These are phyloP conservation scores for Calyptomena viridis DNA, from an alignment of 2,113 vertebrate genomes.

Conservation along the genomic window DNA sequence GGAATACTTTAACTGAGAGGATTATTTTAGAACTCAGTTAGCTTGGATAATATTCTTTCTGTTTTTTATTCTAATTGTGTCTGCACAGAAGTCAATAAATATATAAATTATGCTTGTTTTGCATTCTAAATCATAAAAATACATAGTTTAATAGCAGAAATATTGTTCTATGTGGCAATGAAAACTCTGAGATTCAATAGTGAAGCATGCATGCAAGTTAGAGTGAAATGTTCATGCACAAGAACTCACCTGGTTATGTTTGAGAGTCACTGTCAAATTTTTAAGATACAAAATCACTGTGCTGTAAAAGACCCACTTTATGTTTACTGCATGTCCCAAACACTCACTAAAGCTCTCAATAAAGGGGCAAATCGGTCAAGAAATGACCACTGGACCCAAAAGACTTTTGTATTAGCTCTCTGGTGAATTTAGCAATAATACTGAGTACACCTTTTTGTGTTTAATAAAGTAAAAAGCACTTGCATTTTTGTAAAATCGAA, in stretches of 20 bases:
- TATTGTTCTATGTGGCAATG: neutral
- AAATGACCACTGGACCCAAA: neutral
- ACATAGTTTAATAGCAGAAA: neutral
- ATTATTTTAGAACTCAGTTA: neutral
- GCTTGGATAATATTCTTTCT: neutral
- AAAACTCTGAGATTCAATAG: neutral
- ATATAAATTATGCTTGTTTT: neutral
- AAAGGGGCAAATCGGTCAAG: neutral
- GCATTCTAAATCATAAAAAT: neutral
- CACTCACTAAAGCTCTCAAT: neutral
- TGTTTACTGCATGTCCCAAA: neutral
- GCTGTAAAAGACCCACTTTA: neutral
- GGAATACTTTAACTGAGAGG: neutral
- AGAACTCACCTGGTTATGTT: neutral
- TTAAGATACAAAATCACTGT: neutral
- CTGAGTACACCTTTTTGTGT: neutral
- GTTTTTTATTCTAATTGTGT: neutral
- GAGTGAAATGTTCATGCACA: neutral
- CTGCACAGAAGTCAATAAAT: neutral
- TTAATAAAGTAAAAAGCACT: neutral
- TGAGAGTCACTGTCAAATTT: neutral
- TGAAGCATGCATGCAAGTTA: neutral
- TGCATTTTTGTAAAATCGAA: neutral
- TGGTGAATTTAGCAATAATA: neutral
- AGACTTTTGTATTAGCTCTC: neutral